phyloP scores from a whole-genome alignment of 2,113 vertebrate genomes.

The Meriones unguiculatus region DNA sequence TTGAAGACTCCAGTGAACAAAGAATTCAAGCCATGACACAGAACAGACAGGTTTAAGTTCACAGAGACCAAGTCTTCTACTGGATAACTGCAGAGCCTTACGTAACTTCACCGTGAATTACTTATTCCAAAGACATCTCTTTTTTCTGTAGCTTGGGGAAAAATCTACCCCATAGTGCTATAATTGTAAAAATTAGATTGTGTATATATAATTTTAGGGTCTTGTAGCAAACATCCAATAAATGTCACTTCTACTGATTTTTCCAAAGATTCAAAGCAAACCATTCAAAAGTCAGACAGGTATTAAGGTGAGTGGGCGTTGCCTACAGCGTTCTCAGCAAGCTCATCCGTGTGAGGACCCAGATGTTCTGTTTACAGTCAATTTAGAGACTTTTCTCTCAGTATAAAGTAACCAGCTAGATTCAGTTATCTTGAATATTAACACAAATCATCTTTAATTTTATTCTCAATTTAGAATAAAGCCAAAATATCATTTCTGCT shows the following conservation, averaged over 20 bases:
- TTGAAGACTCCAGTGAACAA: constrained; percentile 15
- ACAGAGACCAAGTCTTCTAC: not conserved
- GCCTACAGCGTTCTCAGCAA: not conserved
- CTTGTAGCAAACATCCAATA: not conserved
- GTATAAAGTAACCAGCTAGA: not conserved
- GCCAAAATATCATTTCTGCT: constrained; percentile 34
- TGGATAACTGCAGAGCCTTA: not conserved
- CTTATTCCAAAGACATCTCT: not conserved
- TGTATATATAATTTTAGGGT: not conserved
- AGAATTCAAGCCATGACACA: not conserved
- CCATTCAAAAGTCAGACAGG: not conserved
- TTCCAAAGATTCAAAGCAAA: constrained; percentile 9
- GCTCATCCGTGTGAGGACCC: not conserved
- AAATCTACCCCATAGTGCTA: not conserved
- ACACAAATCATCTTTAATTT: not conserved
- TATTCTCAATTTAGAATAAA: constrained; percentile 40
- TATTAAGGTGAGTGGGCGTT: not conserved
- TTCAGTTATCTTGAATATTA: constrained; percentile 22
- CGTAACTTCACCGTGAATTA: constrained; percentile 23
- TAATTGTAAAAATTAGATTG: constrained; percentile 12
- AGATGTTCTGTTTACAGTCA: not conserved
- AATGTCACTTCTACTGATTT: constrained; percentile 26
- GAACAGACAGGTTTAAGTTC: not conserved
- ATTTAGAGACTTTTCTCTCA: not conserved
- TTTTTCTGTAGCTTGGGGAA: not conserved